Percentiles rank a stretch among this genome's conserved stretches.
phyloP scores from a whole-genome alignment of 1,140 invertebrate species.

The Drosophila carrolli region DNA sequence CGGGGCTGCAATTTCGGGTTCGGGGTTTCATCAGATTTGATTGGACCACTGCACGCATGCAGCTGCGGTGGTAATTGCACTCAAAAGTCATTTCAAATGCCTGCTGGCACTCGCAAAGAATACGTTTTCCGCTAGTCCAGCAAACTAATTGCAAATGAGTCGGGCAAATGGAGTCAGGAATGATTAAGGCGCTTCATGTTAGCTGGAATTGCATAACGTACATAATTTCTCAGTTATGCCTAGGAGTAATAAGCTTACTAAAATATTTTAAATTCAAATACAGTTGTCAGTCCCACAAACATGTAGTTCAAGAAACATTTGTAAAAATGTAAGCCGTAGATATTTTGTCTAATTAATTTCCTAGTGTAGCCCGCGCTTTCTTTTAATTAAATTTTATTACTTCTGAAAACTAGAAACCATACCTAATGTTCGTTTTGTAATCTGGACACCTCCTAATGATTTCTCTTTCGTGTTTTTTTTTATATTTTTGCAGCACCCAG shows the following conservation, averaged over 20 bases:
- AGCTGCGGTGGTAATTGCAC: slow-evolving; percentile 44
- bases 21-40: slow-evolving; percentile 40
- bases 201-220: neutral
- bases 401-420: neutral
- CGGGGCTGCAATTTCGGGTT: slow-evolving; percentile 50
- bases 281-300: too few species aligned
- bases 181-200: slow-evolving; percentile 4
- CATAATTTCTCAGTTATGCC: neutral
- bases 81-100: slow-evolving; percentile 27
- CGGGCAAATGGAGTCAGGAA: neutral
- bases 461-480: neutral
- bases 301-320: too few species aligned
- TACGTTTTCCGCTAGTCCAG: slow-evolving; percentile 6
- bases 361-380: neutral
- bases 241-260: neutral
- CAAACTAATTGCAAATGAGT: slow-evolving; percentile 33
- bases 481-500: slow-evolving; percentile 36
- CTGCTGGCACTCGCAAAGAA: slow-evolving; percentile 8
- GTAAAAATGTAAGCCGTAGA: too few species aligned
- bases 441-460: slow-evolving; percentile 1
- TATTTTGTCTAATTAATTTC: neutral
- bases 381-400: neutral
- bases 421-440: neutral
- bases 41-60: slow-evolving; percentile 67
- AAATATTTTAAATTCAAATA: too few species aligned